Percentiles rank a stretch among this genome's conserved stretches.
Conservation (phyloP, 1,140 invertebrate genomes). For the Tenebrio molitor region DNA sequence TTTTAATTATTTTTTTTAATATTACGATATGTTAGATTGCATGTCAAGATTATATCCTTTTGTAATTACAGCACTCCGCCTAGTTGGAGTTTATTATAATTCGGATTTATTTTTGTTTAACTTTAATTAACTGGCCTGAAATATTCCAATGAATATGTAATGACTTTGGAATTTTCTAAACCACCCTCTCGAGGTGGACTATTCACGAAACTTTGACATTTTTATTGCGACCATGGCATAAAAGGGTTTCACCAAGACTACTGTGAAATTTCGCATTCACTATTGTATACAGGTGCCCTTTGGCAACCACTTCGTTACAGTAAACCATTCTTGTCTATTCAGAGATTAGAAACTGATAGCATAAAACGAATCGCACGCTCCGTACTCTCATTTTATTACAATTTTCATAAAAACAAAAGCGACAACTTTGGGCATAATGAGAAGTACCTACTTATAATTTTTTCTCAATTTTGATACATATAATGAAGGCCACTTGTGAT, state of each 20-base stretch:
- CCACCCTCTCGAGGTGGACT: conserved; percentile 32
- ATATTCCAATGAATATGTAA: conserved; percentile 33
- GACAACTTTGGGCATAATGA: too few relatives aligned
- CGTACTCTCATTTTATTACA: too few relatives aligned
- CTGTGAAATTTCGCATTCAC: conserved; percentile 46
- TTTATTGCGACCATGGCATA: conserved; percentile 30
- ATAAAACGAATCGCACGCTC: too few relatives aligned
- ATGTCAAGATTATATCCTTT: conserved; percentile 48
- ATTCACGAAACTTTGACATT: conserved; percentile 15
- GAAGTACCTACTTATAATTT: too few relatives aligned
- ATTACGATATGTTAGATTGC: conserved; percentile 47
- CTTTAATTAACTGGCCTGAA: conserved; percentile 30
- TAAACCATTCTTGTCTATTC: neutral
- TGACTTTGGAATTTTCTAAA: conserved; percentile 17
- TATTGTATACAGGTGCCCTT: neutral
- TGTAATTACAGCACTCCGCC: conserved; percentile 47
- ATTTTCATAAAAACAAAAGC: too few relatives aligned
- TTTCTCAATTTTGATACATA: too few relatives aligned
- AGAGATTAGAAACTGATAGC: neutral
- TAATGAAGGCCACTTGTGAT: too few relatives aligned
- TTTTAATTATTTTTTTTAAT: conserved; percentile 47
- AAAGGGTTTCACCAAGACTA: conserved; percentile 24
- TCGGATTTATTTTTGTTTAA: conserved; percentile 43
- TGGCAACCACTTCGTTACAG: neutral
- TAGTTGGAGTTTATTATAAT: conserved; percentile 48